Base-by-base conservation (phyloP, 2,113 vertebrate species). In the Taxidea taxus region DNA sequence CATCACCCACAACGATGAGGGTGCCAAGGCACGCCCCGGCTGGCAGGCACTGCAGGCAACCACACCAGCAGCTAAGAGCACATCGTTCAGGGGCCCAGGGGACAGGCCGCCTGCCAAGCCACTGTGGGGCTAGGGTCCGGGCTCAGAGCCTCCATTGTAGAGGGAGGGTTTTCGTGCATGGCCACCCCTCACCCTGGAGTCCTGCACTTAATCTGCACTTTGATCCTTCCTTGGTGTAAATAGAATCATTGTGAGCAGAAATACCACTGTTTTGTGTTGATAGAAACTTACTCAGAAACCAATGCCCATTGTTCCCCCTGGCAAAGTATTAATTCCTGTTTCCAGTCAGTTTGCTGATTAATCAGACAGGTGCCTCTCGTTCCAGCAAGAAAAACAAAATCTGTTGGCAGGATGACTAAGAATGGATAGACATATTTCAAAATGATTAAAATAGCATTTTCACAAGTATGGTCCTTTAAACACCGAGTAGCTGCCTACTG, bases 251-350 rank as follows among this genome's bases (percentile, higher is more conserved):
- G 94, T 97, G 83, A 93, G 44, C 91, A 95, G 95, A 97, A 95
- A 97, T 70, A 74, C 95, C 90, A 95, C 96, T 96, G 97, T 97
- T 96, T 94, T 87, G 84, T 95, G 94, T 98, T 96, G 95, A 96
- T 47, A 83, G 96, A 97, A 95, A 92, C 64, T 44, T 98, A 97
- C 93, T 97, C 93, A 95, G 97, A 95, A 98, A 95, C 56, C 89
- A 97, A 49, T 98, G 93, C 58, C 82, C 94, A 97, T 96, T 94
- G 2, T 96, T 97, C 93, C 87, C 77, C 37, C 39, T 82, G 9
- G 14, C 86, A 96, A 85, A 88, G 27, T 97, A 80, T 89, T 95
- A 97, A 98, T 97, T 98, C 97, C 97, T 97, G 75, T 91, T 96
- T 94, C 92, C 39, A 85, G 94, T 96, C 94, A 88, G 80, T 95